A percentile compares a stretch with the other conserved stretches of the same genome.
phyloP scores from a whole-genome alignment of 1,140 invertebrate genomes.

The Drosophila aff. region DNA sequence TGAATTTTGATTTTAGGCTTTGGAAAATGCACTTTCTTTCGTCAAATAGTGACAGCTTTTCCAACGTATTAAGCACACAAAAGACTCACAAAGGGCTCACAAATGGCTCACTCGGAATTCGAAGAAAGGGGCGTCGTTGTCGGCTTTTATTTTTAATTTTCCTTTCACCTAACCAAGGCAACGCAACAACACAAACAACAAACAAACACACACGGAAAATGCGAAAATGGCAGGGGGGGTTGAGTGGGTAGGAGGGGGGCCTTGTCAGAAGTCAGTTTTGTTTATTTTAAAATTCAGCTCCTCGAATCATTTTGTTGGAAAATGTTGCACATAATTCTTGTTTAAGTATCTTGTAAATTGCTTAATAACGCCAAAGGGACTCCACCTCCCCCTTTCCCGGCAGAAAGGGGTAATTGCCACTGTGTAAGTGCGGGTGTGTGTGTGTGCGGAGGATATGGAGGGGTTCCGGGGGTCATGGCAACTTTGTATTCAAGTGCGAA shows the following conservation, averaged over 20 bases:
- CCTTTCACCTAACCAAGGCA: slow-evolving; percentile 16
- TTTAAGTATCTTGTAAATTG: slow-evolving; percentile 85
- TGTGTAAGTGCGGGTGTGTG: slow-evolving; percentile 9
- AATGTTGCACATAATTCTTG: slow-evolving; percentile 84
- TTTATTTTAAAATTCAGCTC: slow-evolving; percentile 82
- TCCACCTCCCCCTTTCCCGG: neutral
- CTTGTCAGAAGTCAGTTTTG: slow-evolving; percentile 78
- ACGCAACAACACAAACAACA: neutral
- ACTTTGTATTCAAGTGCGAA: slow-evolving; percentile 80
- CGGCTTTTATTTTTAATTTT: slow-evolving; percentile 71
- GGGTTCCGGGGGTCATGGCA: slow-evolving; percentile 20
- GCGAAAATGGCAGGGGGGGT: neutral
- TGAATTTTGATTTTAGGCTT: neutral
- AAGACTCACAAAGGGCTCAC: neutral
- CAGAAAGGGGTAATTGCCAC: slow-evolving; percentile 52
- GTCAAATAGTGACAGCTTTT: slow-evolving; percentile 11
- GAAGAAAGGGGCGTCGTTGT: neutral
- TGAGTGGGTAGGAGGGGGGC: neutral
- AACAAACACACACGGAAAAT: slow-evolving; percentile 4
- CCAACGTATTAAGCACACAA: slow-evolving; percentile 3
- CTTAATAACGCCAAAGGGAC: slow-evolving; percentile 84
- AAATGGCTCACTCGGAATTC: slow-evolving; percentile 1
- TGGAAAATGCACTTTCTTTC: neutral
- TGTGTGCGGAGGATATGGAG: neutral
- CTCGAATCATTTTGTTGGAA: slow-evolving; percentile 82